phyloP scores from a whole-genome alignment of 1,140 invertebrate species.

The Bombus cullumanus region DNA sequence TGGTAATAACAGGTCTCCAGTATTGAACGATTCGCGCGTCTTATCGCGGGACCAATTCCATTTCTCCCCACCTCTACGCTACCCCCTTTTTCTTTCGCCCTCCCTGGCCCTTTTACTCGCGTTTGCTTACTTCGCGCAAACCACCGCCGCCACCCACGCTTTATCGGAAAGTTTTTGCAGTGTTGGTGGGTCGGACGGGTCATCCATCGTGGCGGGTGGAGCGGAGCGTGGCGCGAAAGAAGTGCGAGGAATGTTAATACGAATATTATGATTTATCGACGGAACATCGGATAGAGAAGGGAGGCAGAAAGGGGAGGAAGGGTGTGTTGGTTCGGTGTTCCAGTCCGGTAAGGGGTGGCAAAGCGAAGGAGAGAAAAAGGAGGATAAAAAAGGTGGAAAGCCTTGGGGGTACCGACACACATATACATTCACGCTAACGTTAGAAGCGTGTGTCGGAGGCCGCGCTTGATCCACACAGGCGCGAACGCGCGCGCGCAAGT shows the following conservation, averaged over 20 bases:
- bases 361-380: conserved; percentile 73
- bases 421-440: not conserved
- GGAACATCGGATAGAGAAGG: conserved; percentile 69
- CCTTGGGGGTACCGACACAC: conserved; percentile 60
- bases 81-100: not conserved
- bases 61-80: not conserved
- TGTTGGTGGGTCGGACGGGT: conserved; percentile 63
- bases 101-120: not conserved
- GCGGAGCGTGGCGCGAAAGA: conserved; percentile 69
- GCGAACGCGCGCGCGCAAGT: conserved; percentile 41
- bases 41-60: conserved; percentile 41
- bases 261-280: conserved; percentile 82
- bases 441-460: not conserved
- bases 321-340: conserved; percentile 36
- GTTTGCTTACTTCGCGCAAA: conserved; percentile 54
- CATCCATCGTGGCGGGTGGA: conserved; percentile 70
- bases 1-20: conserved; percentile 50
- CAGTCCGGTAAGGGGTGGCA: conserved; percentile 64
- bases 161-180: conserved; percentile 55
- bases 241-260: conserved; percentile 82
- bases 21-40: conserved; percentile 55
- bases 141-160: conserved; percentile 40
- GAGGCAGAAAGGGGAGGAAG: not conserved
- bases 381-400: conserved; percentile 67
- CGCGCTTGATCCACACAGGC: conserved; percentile 14